A percentile compares a stretch with the other conserved stretches of the same genome.
phyloP scores from a whole-genome alignment of 2,797 vertebrate species.

The Hydrocynus forskahlii region DNA sequence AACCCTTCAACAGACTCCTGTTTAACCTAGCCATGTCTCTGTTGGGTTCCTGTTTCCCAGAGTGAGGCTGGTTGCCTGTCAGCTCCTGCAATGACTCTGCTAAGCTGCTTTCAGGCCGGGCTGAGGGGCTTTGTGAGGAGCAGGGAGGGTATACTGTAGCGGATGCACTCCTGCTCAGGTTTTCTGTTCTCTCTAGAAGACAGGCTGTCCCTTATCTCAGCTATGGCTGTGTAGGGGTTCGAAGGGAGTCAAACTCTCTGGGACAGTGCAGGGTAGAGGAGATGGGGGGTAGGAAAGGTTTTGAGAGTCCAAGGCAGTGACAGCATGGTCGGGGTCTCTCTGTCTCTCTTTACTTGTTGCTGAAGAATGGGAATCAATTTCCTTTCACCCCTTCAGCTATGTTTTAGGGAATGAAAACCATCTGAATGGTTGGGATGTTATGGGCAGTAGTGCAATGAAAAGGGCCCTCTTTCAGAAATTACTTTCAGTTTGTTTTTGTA shows the following conservation, averaged over 20 bases:
- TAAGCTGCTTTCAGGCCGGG: constrained; percentile 10
- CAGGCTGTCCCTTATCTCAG: constrained; percentile 8
- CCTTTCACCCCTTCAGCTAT: neutral
- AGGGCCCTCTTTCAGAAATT: no score
- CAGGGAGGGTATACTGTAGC: neutral
- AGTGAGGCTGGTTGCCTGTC: constrained; percentile 2
- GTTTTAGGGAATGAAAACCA: neutral
- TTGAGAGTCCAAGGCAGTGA: neutral
- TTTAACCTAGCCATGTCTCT: constrained; percentile 13
- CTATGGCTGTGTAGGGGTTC: neutral
- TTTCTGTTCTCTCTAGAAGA: constrained; percentile 5
- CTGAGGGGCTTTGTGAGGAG: neutral
- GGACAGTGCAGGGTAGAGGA: neutral
- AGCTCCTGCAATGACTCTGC: constrained; percentile 12
- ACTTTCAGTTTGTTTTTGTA: no score
- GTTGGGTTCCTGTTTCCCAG: neutral
- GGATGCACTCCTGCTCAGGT: neutral
- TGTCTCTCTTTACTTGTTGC: neutral
- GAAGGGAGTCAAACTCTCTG: neutral
- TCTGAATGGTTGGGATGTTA: neutral
- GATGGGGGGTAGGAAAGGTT: neutral
- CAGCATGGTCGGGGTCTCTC: neutral
- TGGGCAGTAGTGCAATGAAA: no score
- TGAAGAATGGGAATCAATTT: constrained; percentile 9
- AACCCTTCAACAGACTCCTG: neutral